These are phyloP conservation scores for Stegostoma tigrinum DNA, from an alignment of 2,113 vertebrate genomes.

Conservation along the genomic window DNA sequence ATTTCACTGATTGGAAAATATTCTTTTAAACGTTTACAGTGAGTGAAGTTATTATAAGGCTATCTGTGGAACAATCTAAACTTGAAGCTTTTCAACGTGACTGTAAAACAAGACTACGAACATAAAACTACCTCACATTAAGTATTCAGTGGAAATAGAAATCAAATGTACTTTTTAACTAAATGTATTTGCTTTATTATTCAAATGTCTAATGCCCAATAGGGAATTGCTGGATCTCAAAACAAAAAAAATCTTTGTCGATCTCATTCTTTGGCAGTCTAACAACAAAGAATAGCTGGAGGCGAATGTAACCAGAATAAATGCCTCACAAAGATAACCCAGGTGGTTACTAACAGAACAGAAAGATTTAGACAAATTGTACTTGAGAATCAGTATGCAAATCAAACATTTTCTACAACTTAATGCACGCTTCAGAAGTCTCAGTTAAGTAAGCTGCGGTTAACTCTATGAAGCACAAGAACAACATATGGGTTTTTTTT, in stretches of 20 bases:
- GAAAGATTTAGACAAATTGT: neutral
- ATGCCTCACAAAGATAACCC: neutral
- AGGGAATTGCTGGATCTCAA: conserved; percentile 17
- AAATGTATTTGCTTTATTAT: neutral
- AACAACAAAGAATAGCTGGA: neutral
- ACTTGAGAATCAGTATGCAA: neutral
- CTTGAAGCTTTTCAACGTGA: neutral
- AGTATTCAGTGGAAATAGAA: conserved; percentile 6
- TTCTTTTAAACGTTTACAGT: neutral
- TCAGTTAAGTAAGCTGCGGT: neutral
- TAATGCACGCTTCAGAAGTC: neutral
- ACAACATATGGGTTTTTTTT: neutral
- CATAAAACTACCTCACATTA: neutral
- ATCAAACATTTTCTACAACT: neutral
- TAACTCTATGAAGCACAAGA: neutral
- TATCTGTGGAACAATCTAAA: neutral
- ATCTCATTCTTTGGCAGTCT: neutral
- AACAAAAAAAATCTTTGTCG: neutral
- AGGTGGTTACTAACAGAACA: neutral
- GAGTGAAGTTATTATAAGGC: neutral
- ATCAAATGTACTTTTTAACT: neutral
- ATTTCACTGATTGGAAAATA: neutral
- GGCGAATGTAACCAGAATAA: neutral
- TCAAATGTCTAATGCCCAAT: neutral
- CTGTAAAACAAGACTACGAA: neutral